Evolutionary conservation across 2,113 vertebrate genomes (phyloP), one percentile per base, ranked within the genome.

Genomic region (Cynocephalus volans): DNA sequence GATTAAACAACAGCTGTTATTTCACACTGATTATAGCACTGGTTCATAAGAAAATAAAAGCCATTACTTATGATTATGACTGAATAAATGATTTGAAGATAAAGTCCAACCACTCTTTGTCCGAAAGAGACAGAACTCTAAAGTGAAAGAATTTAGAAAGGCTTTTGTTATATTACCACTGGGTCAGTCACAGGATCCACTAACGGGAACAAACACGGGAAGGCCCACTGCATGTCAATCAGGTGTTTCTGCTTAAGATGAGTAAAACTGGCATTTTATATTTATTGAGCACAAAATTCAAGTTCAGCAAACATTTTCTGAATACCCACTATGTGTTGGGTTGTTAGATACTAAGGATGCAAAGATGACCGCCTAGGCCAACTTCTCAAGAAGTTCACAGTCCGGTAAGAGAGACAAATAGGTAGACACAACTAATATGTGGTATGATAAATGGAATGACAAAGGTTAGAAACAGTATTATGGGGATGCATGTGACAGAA

Each of bases 111-210:
- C 50, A 95, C 60, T 72, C 31, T 45, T 33, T 65, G 6, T 81
- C 36, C 58, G 28, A 75, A 90, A 81, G 28, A 50, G 48, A 36
- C 12, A 87, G 48, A 92, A 73, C 33, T 75, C 41, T 64, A 80
- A 92, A 92, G 87, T 56, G 48, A 87, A 86, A 86, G 28, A 77
- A 76, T 93, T 48, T 77, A 50, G 11, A 77, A 92, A 86, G 70
- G 60, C 17, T 81, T 79, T 69, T 48, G n/a, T 79, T 48, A 56
- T 14, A 36, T 48, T 81, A 65, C 28, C 48, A 72, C 81, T 48
- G 56, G 73, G 48, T 56, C n/a, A 81, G 48, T 56, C n/a, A 72
- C n/a, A 86, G 80, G 33, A 70, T 26, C 65, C 45, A 54, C n/a
- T 80, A 48, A 48, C 36, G 7, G 33, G 26, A 23, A 69, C 82